Percentiles rank a stretch among this genome's conserved stretches.
Conservation (phyloP, 2,113 vertebrate genomes). For the Propithecus coquereli region DNA sequence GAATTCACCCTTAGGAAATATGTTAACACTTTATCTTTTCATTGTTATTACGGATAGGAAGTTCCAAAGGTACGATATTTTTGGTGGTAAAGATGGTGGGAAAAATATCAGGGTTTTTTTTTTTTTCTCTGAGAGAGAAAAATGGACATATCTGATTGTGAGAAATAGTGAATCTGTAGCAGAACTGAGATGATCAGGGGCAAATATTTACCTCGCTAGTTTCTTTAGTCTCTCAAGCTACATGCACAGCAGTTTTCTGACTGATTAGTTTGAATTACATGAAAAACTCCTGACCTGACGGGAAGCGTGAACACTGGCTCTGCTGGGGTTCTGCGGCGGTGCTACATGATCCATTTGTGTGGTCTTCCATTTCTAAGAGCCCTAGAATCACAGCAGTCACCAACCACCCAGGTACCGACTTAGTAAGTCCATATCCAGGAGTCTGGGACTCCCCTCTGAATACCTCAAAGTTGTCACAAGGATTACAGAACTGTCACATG, state of each 20-base stretch:
- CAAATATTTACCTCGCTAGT: neutral
- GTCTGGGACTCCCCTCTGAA: neutral
- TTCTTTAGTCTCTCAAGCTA: neutral
- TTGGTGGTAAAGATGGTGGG: neutral
- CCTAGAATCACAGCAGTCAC: neutral
- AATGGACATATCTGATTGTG: neutral
- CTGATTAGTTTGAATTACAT: neutral
- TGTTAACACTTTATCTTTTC: slow-evolving; percentile 1
- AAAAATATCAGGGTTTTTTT: neutral
- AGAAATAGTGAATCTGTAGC: neutral
- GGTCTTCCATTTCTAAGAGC: neutral
- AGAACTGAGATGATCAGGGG: neutral
- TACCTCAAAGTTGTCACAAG: neutral
- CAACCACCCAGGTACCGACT: too few relatives aligned
- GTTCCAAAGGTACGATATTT: slow-evolving; percentile 33
- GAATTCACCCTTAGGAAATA: neutral
- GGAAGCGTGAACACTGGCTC: neutral
- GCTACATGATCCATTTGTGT: neutral
- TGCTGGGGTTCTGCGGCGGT: neutral
- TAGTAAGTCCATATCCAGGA: neutral
- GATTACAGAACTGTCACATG: too few relatives aligned
- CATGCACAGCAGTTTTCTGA: neutral
- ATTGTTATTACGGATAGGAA: neutral
- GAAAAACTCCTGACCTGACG: neutral
- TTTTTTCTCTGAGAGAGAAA: neutral